Base-by-base conservation (phyloP, 2,797 vertebrate species). In the Helarctos malayanus region DNA sequence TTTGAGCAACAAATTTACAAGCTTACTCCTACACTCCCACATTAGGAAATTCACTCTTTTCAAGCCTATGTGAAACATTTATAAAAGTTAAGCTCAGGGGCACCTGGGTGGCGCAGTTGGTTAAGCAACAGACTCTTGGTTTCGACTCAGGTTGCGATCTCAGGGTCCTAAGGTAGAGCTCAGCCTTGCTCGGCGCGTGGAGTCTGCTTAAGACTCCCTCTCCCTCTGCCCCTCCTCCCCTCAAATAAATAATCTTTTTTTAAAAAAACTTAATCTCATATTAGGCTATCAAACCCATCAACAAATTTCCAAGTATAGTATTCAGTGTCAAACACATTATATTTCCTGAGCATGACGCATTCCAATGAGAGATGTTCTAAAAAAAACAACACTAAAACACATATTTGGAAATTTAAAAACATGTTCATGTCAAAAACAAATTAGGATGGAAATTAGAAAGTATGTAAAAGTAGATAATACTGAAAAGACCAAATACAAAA, bases 31-130 rank as follows among this genome's bases (percentile, higher is more conserved):
- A 15, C 91, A 65, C 38, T 78, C 3, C 49, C 21, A 91, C 49
- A 75, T 86, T 59, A 59, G 15, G 63, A 89, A 73, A 94, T 87
- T 29, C 25, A 86, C 68, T 87, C 7, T 86, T 91, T 81, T 81
- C 29, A 90, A 41, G 15, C n/a, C 57, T 54, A 47, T 52, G 13
- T 29, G 14, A 80, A 81, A 29, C 10, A 41, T 90, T 61, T 93
- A 27, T 89, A 75, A 94, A 94, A 80, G 19, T 81, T 86, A 75
- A 82, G 35, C 35, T 38, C 35, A 38, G 35, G 35, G 35, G 35
- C 35, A 38, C 21, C 32, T 65, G 63, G 63, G 63, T n/a, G 63
- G 32, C 13, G 7, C 63, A 65, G 63, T n/a, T n/a, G 29, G 32
- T 16, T 65, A 16, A n/a, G 32, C 1, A 3, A n/a, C 63, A 16